phyloP scores from a whole-genome alignment of 2,797 vertebrate genomes.

The Eutrigla gurnardus region DNA sequence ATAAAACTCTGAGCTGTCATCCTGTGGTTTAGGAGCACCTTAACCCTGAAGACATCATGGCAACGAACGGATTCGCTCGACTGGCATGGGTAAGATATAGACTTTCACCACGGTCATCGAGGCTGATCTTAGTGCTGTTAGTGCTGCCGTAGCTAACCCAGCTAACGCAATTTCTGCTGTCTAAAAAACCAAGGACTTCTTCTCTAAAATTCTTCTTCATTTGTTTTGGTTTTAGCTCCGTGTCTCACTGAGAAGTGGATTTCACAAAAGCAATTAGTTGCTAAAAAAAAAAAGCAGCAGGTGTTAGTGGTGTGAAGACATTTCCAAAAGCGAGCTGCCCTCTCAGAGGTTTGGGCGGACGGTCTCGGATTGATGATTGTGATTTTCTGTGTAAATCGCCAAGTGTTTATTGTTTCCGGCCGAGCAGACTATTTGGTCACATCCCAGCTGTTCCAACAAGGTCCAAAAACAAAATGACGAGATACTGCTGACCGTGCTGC shows the following conservation, averaged over 20 bases:
- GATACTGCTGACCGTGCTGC: not conserved
- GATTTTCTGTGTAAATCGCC: slow-evolving; percentile 11
- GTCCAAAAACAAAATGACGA: not conserved
- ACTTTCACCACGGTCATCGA: not conserved
- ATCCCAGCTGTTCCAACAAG: slow-evolving; percentile 13
- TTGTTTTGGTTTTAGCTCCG: not conserved
- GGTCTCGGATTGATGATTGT: not conserved
- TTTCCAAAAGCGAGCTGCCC: not conserved
- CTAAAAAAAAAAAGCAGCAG: not conserved
- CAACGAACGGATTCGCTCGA: not conserved
- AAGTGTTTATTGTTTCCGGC: slow-evolving; percentile 1
- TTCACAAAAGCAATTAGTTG: not conserved
- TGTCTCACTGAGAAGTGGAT: not conserved
- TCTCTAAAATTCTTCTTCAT: too few species aligned
- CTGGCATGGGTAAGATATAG: not conserved
- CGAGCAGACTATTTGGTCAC: not conserved
- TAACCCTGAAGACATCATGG: not conserved
- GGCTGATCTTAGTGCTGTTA: not conserved
- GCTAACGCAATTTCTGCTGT: not conserved
- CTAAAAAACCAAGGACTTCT: not conserved
- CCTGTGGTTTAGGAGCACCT: not conserved
- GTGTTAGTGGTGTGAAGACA: not conserved
- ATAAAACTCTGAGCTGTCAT: not conserved
- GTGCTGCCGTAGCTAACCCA: not conserved
- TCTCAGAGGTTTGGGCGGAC: not conserved